Conservation (phyloP, 2,888 invertebrate species). For the Sminthurinus aureus region DNA sequence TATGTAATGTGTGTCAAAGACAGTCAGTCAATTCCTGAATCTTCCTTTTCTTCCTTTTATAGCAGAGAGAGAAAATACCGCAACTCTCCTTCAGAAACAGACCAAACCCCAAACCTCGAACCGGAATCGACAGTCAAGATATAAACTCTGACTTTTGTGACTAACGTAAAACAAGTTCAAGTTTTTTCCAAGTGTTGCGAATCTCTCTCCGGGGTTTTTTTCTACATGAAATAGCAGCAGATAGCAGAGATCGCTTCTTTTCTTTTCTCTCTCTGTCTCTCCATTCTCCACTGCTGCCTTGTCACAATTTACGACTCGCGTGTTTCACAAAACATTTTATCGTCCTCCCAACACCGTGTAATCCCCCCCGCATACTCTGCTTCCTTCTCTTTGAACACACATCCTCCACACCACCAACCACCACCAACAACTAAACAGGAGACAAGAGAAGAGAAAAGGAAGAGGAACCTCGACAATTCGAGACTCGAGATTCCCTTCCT, state of each 20-base stretch:
- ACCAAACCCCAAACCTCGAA: neutral
- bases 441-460: no score
- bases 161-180: neutral
- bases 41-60: neutral
- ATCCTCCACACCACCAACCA: neutral
- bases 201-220: constrained; percentile 37
- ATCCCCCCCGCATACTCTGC: constrained; percentile 22
- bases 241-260: neutral
- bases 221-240: neutral
- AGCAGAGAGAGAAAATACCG: neutral
- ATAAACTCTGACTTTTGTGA: neutral
- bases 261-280: no score
- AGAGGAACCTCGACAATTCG: neutral
- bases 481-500: no score
- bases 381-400: no score
- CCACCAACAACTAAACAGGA: neutral
- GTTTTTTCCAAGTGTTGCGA: constrained; percentile 31
- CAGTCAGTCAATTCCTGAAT: neutral
- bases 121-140: neutral
- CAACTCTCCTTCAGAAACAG: neutral
- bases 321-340: constrained; percentile 33
- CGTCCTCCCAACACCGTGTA: constrained; percentile 29
- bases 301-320: constrained; percentile 38
- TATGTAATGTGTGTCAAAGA: no score
- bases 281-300: constrained; percentile 15